Evolutionary conservation across 2,888 invertebrate genomes (phyloP), one percentile per base, ranked within the genome.

Genomic region (Pemphredon lugubris): DNA sequence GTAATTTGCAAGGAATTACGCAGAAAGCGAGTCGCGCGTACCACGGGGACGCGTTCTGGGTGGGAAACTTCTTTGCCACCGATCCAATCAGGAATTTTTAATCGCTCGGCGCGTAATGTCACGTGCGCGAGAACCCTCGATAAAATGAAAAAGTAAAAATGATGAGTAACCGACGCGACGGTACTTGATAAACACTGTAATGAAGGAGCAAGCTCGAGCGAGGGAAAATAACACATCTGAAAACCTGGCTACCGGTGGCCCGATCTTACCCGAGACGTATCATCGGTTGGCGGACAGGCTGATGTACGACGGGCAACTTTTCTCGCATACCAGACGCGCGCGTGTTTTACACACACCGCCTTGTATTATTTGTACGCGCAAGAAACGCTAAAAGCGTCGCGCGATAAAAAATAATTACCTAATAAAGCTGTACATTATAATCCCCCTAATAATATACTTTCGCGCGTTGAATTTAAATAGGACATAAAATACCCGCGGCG

Each of bases 201-300:
- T 51, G 63, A 58, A 13, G 50, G 42, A 58, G 47, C 37, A 13
- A 26, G 23, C n/a, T 42, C 34, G n/a, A 37, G 18, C 37, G 60
- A 23, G 45, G 50, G 67, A 61, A 68, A 61, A 64, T 45, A 73
- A 68, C 57, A 45, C 63, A 66, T 68, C 47, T 59, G 67, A 64
- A 69, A 66, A n/a, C 60, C 55, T 34, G 14, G 79, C 72, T 77
- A 75, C 75, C 73, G 77, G 53, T n/a, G 39, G n/a, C 18, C n/a
- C 37, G 63, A 71, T 73, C 51, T 53, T 42, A 48, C 44, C n/a
- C n/a, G n/a, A n/a, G n/a, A n/a, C n/a, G n/a, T n/a, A n/a, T n/a
- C n/a, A n/a, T n/a, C n/a, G n/a, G n/a, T n/a, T n/a, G n/a, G n/a
- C 30, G 9, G 9, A 9, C 30, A 30, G 1, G 2, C 2, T 1